Conservation (phyloP, 2,888 invertebrate species). For the Cephus sareptanus region DNA sequence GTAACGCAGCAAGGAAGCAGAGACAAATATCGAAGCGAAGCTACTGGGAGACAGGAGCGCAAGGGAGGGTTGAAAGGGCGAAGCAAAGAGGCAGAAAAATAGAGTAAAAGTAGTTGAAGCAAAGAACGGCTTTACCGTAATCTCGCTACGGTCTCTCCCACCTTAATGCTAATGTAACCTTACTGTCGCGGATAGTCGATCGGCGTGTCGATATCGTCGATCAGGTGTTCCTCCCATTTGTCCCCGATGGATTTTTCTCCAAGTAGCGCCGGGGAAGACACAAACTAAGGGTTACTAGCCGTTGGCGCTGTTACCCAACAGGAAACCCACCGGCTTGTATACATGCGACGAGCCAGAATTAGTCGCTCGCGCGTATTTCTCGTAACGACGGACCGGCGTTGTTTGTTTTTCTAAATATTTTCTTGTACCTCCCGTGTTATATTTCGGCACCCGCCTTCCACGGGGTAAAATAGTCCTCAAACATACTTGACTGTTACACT, state of each 20-base stretch:
- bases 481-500: not conserved
- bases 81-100: not conserved
- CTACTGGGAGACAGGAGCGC: not conserved
- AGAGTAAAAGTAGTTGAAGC: not conserved
- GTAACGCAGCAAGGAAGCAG: not conserved
- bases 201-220: not conserved
- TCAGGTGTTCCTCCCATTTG: not conserved
- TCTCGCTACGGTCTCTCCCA: not conserved
- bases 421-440: not conserved
- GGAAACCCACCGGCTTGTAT: not conserved
- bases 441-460: not conserved
- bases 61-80: not conserved
- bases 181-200: not conserved
- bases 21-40: not conserved
- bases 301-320: not conserved
- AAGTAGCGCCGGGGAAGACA: not conserved
- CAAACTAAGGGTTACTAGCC: not conserved
- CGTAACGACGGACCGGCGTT: not conserved
- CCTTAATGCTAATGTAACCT: not conserved
- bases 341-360: not conserved
- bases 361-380: not conserved
- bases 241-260: not conserved
- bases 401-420: not conserved
- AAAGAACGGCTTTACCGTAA: not conserved
- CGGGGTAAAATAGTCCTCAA: not conserved